These are phyloP conservation scores for Chlorodrepanis virens DNA, from an alignment of 2,113 vertebrate species.

Conservation along the genomic window DNA sequence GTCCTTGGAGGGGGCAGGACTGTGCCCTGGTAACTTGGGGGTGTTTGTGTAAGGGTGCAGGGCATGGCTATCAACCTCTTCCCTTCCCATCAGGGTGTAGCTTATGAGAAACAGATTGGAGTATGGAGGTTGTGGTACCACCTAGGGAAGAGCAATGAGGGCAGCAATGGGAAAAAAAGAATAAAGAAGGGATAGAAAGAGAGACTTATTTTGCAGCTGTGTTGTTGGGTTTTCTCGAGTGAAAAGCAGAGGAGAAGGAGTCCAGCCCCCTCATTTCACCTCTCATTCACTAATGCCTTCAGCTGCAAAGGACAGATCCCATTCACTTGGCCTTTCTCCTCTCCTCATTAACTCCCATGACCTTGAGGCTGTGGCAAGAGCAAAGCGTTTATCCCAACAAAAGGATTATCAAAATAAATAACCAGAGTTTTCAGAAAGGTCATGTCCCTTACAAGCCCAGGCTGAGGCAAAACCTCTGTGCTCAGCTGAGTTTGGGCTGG, in stretches of 20 bases:
- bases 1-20: background rate
- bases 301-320: constrained; percentile 25
- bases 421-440: constrained; percentile 54
- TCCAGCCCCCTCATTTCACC: constrained; percentile 35
- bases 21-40: background rate
- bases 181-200: background rate
- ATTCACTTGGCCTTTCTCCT: constrained; percentile 53
- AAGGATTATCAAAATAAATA: constrained; percentile 68
- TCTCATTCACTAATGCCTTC: background rate
- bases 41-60: background rate
- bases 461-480: constrained; percentile 16
- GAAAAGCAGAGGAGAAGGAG: background rate
- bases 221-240: background rate
- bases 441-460: background rate
- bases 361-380: constrained; percentile 14
- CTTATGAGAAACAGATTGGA: background rate
- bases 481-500: background rate
- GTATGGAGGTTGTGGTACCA: background rate
- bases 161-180: background rate
- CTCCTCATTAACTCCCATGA: constrained; percentile 57
- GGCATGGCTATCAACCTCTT: background rate
- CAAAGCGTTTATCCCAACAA: constrained; percentile 56
- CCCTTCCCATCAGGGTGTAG: background rate
- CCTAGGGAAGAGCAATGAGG: background rate
- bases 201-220: background rate